Conservation (phyloP, 2,113 vertebrate species). For the Psilopsiagon aymara region DNA sequence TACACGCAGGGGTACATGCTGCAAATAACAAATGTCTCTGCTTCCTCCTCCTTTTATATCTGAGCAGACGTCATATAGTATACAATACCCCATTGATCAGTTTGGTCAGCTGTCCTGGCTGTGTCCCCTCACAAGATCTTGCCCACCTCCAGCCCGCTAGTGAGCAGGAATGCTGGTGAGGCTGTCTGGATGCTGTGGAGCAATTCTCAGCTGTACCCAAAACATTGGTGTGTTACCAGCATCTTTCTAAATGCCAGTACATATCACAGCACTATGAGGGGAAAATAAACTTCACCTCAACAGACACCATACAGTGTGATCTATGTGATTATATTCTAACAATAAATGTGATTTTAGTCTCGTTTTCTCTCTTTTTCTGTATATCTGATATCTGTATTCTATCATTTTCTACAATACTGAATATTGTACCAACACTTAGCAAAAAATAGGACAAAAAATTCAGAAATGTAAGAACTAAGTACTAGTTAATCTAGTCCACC, state of each 20-base stretch:
- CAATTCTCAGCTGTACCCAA: neutral
- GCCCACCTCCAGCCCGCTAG: rapidly evolving
- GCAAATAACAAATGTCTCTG: neutral
- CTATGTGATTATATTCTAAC: neutral
- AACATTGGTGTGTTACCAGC: neutral
- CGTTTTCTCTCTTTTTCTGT: neutral
- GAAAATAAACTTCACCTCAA: neutral
- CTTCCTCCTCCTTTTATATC: neutral
- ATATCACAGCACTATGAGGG: neutral
- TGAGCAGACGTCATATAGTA: neutral
- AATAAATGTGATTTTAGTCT: neutral
- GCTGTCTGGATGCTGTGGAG: neutral
- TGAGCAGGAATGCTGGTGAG: neutral
- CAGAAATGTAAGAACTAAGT: neutral
- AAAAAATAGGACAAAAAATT: neutral
- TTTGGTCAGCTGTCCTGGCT: neutral
- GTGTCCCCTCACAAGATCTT: neutral
- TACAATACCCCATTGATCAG: neutral
- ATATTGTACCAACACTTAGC: neutral
- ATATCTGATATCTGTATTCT: neutral
- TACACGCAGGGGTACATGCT: neutral
- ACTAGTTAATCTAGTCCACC: neutral
- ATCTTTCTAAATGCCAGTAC: neutral
- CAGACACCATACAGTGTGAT: neutral
- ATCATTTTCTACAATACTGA: neutral